Percentiles rank a stretch among this genome's conserved stretches.
Evolutionary conservation across 2,113 vertebrate species (phyloP).

Genomic region (Toxotes chatareus): DNA sequence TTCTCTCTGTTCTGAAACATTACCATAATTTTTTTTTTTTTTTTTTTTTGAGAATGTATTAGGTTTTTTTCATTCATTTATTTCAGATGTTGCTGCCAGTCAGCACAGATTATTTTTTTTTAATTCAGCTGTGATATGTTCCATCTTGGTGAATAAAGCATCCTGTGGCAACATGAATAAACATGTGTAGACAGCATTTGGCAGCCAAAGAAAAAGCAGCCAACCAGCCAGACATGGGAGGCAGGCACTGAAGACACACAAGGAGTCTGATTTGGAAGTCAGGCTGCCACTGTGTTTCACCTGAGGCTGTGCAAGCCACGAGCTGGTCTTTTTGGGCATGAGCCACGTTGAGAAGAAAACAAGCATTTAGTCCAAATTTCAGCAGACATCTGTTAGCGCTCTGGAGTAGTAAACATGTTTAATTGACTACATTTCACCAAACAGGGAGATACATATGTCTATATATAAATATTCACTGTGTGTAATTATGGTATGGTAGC

Average conservation of each 20-base stretch:
- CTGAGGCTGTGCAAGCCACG: slow-evolving; percentile 73
- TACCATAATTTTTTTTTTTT: not conserved
- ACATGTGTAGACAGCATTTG: slow-evolving; percentile 75
- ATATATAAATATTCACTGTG: slow-evolving; percentile 56
- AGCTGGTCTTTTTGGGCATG: slow-evolving; percentile 64
- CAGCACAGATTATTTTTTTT: slow-evolving; percentile 8
- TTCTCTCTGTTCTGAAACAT: slow-evolving; percentile 26
- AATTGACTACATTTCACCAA: slow-evolving; percentile 79
- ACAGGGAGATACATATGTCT: slow-evolving; percentile 71
- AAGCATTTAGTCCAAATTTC: slow-evolving; percentile 79
- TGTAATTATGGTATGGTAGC: slow-evolving; percentile 67
- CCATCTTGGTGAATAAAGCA: slow-evolving; percentile 66
- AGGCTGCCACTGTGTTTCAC: slow-evolving; percentile 77
- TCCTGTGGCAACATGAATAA: slow-evolving; percentile 78
- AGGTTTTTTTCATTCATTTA: slow-evolving; percentile 40
- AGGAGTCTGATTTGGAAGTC: slow-evolving; percentile 64
- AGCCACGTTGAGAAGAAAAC: slow-evolving; percentile 67
- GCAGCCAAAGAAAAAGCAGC: slow-evolving; percentile 53
- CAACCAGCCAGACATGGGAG: slow-evolving; percentile 56
- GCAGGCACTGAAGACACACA: slow-evolving; percentile 55
- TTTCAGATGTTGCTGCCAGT: slow-evolving; percentile 30
- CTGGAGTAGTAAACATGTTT: slow-evolving; percentile 75
- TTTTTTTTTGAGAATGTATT: not conserved
- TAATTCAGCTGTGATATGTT: slow-evolving; percentile 61
- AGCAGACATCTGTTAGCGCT: slow-evolving; percentile 80